Evolutionary conservation across 1,140 invertebrate genomes (phyloP).

Genomic region (Drosophila pallidifrons): DNA sequence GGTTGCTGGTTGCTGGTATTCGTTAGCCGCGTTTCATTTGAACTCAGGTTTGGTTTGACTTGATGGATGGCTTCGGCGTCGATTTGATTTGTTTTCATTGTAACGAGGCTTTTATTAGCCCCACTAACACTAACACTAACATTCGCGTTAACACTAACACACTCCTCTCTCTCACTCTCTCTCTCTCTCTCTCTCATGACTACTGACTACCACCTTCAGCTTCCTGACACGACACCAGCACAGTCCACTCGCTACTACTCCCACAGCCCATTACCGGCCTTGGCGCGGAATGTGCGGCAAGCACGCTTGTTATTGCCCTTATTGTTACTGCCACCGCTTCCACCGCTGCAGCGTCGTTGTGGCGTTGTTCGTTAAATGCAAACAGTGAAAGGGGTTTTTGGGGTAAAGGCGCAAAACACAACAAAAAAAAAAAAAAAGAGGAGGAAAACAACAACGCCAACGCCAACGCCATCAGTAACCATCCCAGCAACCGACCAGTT

Average conservation of each 20-base stretch:
- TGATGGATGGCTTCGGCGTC: slow-evolving; percentile 72
- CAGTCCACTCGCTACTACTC: background rate
- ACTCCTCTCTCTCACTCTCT: background rate
- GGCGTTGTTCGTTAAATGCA: slow-evolving; percentile 82
- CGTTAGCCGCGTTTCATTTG: slow-evolving; percentile 74
- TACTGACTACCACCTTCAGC: background rate
- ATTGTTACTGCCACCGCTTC: slow-evolving; percentile 56
- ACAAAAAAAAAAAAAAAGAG: slow-evolving; percentile 21
- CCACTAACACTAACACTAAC: slow-evolving; percentile 29
- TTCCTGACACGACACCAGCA: slow-evolving; percentile 8
- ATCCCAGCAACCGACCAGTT: slow-evolving; percentile 35
- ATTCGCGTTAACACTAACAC: slow-evolving; percentile 4
- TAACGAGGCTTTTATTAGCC: slow-evolving; percentile 82
- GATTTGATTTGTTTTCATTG: slow-evolving; percentile 83
- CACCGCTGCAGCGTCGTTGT: slow-evolving; percentile 56
- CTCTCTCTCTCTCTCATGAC: background rate
- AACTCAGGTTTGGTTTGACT: slow-evolving; percentile 64
- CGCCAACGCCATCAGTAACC: slow-evolving; percentile 58
- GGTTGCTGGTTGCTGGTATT: slow-evolving; percentile 43
- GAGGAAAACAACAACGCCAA: slow-evolving; percentile 51
- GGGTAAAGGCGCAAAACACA: slow-evolving; percentile 31
- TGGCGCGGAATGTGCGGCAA: slow-evolving; percentile 48
- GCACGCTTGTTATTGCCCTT: slow-evolving; percentile 71
- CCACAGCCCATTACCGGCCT: slow-evolving; percentile 25
- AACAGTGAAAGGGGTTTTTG: slow-evolving; percentile 81